Conservation (phyloP, 1,140 invertebrate species). For the Apis laboriosa region DNA sequence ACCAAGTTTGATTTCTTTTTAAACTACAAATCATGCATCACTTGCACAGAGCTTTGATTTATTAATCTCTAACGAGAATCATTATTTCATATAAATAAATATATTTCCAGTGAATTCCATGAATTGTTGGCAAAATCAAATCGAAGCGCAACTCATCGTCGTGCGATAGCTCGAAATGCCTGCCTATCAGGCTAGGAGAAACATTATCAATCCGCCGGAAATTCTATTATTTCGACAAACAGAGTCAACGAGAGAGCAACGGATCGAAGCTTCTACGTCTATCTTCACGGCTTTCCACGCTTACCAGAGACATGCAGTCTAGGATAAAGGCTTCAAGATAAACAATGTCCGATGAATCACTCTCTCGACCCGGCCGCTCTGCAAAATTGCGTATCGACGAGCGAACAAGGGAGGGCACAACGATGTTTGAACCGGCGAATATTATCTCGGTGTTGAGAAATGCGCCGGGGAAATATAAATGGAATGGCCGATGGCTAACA, state of each 20-base stretch:
- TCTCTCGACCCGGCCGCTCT: not conserved
- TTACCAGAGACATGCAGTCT: conserved; percentile 32
- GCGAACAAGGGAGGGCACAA: not conserved
- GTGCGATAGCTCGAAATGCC: too few species aligned
- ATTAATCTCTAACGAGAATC: too few species aligned
- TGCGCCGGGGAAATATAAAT: conserved; percentile 16
- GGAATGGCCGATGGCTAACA: not conserved
- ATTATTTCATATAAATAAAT: too few species aligned
- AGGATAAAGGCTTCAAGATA: conserved; percentile 26
- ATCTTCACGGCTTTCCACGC: not conserved
- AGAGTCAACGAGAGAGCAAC: not conserved
- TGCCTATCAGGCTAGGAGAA: not conserved
- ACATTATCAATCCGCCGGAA: not conserved
- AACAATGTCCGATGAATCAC: conserved; percentile 33
- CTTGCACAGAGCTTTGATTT: too few species aligned
- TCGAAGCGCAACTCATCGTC: not conserved
- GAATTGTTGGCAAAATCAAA: not conserved
- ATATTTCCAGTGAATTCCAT: not conserved
- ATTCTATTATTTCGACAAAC: not conserved
- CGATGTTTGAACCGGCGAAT: conserved; percentile 5
- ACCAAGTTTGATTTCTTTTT: too few species aligned
- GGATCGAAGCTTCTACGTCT: not conserved
- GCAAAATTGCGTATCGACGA: conserved; percentile 19
- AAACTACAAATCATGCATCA: too few species aligned
- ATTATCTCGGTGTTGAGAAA: conserved; percentile 24